Percentiles rank a stretch among this genome's conserved stretches.
These are phyloP conservation scores for Drosophila punjabiensis DNA, from an alignment of 1,140 invertebrate genomes.

Conservation along the genomic window DNA sequence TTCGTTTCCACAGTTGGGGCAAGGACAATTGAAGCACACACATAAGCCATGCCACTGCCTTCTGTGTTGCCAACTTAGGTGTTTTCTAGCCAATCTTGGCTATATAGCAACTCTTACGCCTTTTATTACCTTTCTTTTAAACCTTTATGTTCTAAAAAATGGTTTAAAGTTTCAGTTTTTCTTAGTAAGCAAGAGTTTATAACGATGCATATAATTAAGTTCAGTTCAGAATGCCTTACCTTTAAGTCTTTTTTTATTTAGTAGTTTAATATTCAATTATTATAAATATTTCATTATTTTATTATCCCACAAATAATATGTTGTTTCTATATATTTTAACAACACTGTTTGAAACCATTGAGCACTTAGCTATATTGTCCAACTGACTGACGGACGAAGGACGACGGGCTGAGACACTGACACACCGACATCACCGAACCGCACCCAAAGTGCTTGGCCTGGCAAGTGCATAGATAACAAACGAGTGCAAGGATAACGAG, in stretches of 20 bases:
- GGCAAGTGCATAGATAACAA: constrained; percentile 72
- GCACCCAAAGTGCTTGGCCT: constrained; percentile 66
- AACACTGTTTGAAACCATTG: constrained; percentile 25
- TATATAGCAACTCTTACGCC: background rate
- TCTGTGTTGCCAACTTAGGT: background rate
- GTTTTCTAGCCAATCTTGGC: background rate
- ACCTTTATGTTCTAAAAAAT: no score
- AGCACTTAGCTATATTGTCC: constrained; percentile 76
- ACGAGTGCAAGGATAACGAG: constrained; percentile 80
- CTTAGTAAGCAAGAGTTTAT: no score
- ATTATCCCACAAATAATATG: background rate
- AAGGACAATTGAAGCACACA: constrained; percentile 72
- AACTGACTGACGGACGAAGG: constrained; percentile 22
- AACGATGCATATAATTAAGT: no score
- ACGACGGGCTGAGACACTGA: constrained; percentile 10
- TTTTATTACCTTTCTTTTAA: no score
- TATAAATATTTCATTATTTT: background rate
- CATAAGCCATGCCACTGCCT: background rate
- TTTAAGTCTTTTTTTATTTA: background rate
- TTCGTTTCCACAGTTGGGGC: constrained; percentile 25
- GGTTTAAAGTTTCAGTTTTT: no score
- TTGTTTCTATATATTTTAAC: background rate
- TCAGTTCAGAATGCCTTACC: background rate
- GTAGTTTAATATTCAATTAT: background rate
- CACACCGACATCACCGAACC: constrained; percentile 22